Evolutionary conservation across 2,888 invertebrate genomes (phyloP).

Genomic region (Adineta ricciae): DNA sequence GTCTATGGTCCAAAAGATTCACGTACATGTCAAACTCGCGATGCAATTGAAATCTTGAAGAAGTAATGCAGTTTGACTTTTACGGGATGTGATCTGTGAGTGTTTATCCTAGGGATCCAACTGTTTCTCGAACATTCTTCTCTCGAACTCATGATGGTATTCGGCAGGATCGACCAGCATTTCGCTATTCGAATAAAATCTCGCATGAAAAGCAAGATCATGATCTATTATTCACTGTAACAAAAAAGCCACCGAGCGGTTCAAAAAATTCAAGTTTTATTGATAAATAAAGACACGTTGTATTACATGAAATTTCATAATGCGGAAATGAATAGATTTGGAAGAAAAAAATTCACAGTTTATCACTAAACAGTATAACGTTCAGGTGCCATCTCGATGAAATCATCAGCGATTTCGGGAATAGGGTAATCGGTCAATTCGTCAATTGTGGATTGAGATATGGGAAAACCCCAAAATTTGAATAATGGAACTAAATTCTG

Average conservation of each 20-base stretch:
- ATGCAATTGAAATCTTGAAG: not conserved
- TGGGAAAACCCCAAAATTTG: constrained; percentile 37
- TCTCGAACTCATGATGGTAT: not conserved
- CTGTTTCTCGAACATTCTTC: not conserved
- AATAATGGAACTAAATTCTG: constrained; percentile 36
- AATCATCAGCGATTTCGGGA: not conserved
- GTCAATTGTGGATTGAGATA: not conserved
- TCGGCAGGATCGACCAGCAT: not conserved
- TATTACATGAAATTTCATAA: too few relatives aligned
- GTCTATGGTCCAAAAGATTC: not conserved
- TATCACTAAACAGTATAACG: not conserved
- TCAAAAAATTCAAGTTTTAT: not conserved
- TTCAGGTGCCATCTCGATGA: not conserved
- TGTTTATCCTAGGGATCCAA: not conserved
- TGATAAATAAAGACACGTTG: too few relatives aligned
- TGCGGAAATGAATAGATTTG: too few relatives aligned
- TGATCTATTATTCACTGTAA: not conserved
- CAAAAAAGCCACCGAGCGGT: not conserved
- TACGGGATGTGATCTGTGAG: too few relatives aligned
- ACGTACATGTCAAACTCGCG: not conserved
- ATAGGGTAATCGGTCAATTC: not conserved
- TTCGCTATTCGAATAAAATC: not conserved
- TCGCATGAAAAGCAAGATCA: not conserved
- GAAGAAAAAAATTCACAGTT: too few relatives aligned
- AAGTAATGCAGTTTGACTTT: not conserved